Evolutionary conservation across 2,113 vertebrate species (phyloP).

Genomic region (Arothron firmamentum): DNA sequence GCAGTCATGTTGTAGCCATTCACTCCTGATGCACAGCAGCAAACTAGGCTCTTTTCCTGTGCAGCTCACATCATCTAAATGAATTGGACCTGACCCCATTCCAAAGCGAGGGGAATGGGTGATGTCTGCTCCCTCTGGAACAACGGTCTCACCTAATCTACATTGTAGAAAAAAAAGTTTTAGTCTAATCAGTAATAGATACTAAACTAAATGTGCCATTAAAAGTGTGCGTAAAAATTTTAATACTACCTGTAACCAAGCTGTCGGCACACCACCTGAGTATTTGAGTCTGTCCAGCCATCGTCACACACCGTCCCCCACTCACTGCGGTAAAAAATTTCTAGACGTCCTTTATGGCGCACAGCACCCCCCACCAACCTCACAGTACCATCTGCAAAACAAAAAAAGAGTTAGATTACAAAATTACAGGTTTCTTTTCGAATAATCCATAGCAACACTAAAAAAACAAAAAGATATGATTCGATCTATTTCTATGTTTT

Average conservation of each 20-base stretch:
- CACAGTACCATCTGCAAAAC: slow-evolving; percentile 80
- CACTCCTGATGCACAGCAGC: slow-evolving; percentile 77
- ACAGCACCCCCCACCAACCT: slow-evolving; percentile 79
- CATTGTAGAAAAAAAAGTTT: slow-evolving; percentile 3
- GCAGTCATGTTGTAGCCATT: slow-evolving; percentile 89
- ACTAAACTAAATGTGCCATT: not conserved
- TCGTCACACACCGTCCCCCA: slow-evolving; percentile 95
- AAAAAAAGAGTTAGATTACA: not conserved
- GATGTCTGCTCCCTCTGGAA: slow-evolving; percentile 49
- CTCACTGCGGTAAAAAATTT: slow-evolving; percentile 82
- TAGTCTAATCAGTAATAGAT: not conserved
- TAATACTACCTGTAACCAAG: slow-evolving; percentile 86
- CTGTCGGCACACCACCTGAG: slow-evolving; percentile 85
- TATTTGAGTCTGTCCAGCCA: slow-evolving; percentile 87
- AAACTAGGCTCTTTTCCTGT: slow-evolving; percentile 84
- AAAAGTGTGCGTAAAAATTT: not conserved
- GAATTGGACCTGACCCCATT: slow-evolving; percentile 76
- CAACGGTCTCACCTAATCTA: slow-evolving; percentile 76
- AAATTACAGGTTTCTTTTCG: too few relatives aligned
- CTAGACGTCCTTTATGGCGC: slow-evolving; percentile 82
- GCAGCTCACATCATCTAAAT: slow-evolving; percentile 89
- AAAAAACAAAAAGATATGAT: not conserved
- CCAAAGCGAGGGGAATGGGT: slow-evolving; percentile 60
- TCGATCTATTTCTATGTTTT: not conserved
- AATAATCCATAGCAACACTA: too few relatives aligned